A percentile compares a stretch with the other conserved stretches of the same genome.
Conservation (phyloP, 2,113 vertebrate genomes). For the Oriolus oriolus region DNA sequence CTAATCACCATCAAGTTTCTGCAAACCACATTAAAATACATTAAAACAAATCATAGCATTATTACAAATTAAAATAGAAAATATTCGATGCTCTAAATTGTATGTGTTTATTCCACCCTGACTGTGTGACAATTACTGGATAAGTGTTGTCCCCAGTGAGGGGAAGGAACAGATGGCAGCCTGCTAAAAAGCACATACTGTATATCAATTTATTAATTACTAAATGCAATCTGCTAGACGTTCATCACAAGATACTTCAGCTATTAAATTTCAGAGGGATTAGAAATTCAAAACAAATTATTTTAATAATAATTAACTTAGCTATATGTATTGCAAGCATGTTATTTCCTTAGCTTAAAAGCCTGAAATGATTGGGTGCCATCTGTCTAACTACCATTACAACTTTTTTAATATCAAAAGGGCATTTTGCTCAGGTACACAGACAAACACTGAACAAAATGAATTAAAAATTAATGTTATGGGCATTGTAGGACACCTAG, state of each 20-base stretch:
- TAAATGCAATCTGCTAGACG: slow-evolving; percentile 65
- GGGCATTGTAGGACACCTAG: not conserved
- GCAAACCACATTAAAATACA: slow-evolving; percentile 5
- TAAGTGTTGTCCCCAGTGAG: slow-evolving; percentile 53
- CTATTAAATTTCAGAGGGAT: slow-evolving; percentile 57
- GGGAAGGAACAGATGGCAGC: slow-evolving; percentile 64
- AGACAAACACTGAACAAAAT: not conserved
- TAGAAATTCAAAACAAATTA: slow-evolving; percentile 65
- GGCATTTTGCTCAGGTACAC: slow-evolving; percentile 28
- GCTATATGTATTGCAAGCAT: slow-evolving; percentile 56
- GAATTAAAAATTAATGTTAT: slow-evolving; percentile 4
- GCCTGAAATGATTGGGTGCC: slow-evolving; percentile 27
- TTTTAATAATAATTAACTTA: slow-evolving; percentile 67
- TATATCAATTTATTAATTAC: slow-evolving; percentile 70
- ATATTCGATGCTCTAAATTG: not conserved
- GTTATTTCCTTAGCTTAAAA: slow-evolving; percentile 49
- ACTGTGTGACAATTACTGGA: slow-evolving; percentile 36
- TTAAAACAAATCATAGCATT: not conserved
- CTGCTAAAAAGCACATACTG: slow-evolving; percentile 62
- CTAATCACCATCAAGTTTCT: not conserved
- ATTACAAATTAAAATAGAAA: slow-evolving; percentile 30
- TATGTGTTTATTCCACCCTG: slow-evolving; percentile 48
- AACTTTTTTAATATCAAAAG: slow-evolving; percentile 27
- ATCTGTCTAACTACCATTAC: slow-evolving; percentile 36
- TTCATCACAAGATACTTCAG: slow-evolving; percentile 56